Percentiles rank a stretch among this genome's conserved stretches.
These are phyloP conservation scores for Speoplatyrhinus poulsoni DNA, from an alignment of 2,113 vertebrate genomes.

Conservation along the genomic window DNA sequence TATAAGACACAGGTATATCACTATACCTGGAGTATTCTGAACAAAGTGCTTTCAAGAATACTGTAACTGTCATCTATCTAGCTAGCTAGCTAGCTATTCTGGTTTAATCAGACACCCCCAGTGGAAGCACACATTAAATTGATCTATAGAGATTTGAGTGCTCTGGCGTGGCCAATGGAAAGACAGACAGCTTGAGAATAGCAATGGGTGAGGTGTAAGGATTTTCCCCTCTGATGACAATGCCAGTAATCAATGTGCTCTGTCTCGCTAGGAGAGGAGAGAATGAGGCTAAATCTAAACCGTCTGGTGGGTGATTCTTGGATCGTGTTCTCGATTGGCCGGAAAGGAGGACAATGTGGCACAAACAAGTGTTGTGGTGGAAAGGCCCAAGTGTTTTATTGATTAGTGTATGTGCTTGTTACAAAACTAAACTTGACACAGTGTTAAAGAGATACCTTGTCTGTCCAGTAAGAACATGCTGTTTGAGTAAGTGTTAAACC, in stretches of 20 bases:
- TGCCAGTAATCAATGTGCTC: slow-evolving; percentile 24
- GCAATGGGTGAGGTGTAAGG: not conserved
- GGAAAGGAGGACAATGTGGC: too few species aligned
- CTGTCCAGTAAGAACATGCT: not conserved
- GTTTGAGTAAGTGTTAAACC: not conserved
- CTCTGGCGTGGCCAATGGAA: not conserved
- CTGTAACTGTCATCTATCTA: not conserved
- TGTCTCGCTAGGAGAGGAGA: slow-evolving; percentile 14
- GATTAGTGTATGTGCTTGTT: slow-evolving; percentile 45
- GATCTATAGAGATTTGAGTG: not conserved
- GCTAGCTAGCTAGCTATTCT: slow-evolving; percentile 10
- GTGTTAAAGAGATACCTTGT: not conserved
- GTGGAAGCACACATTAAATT: slow-evolving; percentile 6
- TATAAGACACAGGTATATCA: not conserved
- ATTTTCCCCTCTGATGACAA: slow-evolving; percentile 28
- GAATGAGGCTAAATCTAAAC: slow-evolving; percentile 51
- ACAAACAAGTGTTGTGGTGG: slow-evolving; percentile 23
- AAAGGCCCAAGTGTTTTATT: slow-evolving; percentile 64
- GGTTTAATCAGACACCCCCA: slow-evolving; percentile 14
- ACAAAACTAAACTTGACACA: slow-evolving; percentile 11
- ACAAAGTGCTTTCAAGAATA: slow-evolving; percentile 5
- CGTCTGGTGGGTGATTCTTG: slow-evolving; percentile 43
- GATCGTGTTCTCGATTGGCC: slow-evolving; percentile 41
- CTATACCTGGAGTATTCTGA: not conserved
- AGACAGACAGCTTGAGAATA: not conserved